phyloP scores from a whole-genome alignment of 2,113 vertebrate genomes.

The Gallinago paraguaiae region DNA sequence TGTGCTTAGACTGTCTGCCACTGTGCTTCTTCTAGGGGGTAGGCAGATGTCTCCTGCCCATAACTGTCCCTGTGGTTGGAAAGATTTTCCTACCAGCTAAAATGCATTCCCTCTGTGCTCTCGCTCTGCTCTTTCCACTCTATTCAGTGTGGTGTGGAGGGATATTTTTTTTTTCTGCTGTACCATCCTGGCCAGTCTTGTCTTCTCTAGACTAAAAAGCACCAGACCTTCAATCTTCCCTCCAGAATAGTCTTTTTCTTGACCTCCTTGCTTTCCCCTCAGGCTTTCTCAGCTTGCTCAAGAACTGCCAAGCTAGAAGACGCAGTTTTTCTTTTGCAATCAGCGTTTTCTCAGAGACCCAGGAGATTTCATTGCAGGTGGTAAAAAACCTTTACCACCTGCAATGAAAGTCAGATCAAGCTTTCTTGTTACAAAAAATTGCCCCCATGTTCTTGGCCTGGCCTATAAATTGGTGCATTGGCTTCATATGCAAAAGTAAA shows the following conservation, averaged over 20 bases:
- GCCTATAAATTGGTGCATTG: neutral
- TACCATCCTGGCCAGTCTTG: neutral
- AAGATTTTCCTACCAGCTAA: neutral
- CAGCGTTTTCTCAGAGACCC: neutral
- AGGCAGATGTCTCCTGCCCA: neutral
- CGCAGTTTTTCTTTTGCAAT: neutral
- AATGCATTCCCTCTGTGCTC: neutral
- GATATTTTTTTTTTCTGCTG: fast-evolving
- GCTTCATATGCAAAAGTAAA: neutral
- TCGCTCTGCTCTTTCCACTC: neutral
- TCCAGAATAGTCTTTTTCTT: neutral
- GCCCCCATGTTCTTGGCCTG: neutral
- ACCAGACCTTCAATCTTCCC: neutral
- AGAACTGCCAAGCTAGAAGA: neutral
- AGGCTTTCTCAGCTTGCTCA: neutral
- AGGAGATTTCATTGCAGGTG: neutral
- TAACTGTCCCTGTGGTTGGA: neutral
- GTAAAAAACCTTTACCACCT: neutral
- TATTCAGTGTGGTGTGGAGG: neutral
- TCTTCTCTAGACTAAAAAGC: neutral
- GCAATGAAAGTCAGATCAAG: neutral
- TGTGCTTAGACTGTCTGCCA: neutral
- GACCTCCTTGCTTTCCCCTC: neutral
- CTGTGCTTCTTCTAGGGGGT: neutral
- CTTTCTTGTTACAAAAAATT: neutral